Evolutionary conservation across 2,797 vertebrate genomes (phyloP).

Genomic region (Pseudomugil tenellus): DNA sequence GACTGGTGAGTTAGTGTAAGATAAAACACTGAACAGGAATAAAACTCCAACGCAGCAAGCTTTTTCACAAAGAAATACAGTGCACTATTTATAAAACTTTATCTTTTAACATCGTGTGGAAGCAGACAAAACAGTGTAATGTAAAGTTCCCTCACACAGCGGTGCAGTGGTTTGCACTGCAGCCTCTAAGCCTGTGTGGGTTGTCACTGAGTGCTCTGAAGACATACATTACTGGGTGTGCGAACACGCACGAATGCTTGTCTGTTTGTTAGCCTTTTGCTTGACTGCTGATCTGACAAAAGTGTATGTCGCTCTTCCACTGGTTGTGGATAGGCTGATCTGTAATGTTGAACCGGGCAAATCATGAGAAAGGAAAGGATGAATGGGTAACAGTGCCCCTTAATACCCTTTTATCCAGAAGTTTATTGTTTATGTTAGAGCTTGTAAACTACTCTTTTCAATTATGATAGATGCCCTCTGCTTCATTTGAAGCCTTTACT

Average conservation of each 20-base stretch:
- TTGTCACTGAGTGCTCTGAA: not conserved
- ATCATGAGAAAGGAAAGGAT: not conserved
- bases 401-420: too few species aligned
- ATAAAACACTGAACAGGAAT: not conserved
- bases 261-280: not conserved
- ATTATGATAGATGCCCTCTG: too few species aligned
- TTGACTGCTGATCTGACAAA: not conserved
- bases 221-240: not conserved
- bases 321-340: not conserved
- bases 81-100: not conserved
- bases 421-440: too few species aligned
- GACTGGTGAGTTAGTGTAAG: not conserved
- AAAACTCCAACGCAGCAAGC: not conserved
- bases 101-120: not conserved
- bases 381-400: too few species aligned
- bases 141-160: not conserved
- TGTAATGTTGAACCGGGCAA: not conserved
- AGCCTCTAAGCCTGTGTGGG: not conserved
- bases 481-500: too few species aligned
- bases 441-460: too few species aligned
- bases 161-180: not conserved
- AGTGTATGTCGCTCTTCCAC: not conserved
- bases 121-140: not conserved
- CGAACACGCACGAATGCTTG: not conserved
- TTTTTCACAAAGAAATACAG: not conserved